These are phyloP conservation scores for Acrocera orbiculus DNA, from an alignment of 2,888 invertebrate genomes.

Conservation along the genomic window DNA sequence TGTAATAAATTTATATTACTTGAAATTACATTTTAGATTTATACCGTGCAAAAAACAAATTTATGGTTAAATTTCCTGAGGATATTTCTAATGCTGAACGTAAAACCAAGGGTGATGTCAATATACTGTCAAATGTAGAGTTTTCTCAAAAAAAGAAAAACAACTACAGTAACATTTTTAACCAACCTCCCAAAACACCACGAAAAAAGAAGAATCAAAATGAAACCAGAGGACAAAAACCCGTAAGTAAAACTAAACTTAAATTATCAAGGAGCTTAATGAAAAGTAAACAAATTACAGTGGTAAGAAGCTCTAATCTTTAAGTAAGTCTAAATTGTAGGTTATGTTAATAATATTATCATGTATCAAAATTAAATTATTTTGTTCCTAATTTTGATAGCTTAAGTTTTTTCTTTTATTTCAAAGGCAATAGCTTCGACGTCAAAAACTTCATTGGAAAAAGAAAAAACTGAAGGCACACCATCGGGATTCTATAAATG, in stretches of 20 bases:
- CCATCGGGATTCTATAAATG: conserved; percentile 37
- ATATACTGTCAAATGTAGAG: conserved; percentile 45
- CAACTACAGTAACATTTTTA: too few relatives aligned
- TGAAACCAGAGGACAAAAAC: conserved; percentile 9
- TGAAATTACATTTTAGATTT: conserved; percentile 33
- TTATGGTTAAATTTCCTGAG: conserved; percentile 62
- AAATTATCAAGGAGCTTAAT: not conserved
- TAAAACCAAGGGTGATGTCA: conserved; percentile 49
- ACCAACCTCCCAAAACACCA: too few relatives aligned
- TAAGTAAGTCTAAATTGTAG: too few relatives aligned
- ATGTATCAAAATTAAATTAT: too few relatives aligned
- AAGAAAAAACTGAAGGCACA: not conserved
- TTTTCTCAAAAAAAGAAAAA: conserved; percentile 32
- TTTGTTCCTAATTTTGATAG: conserved; percentile 2
- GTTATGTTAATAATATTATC: too few relatives aligned
- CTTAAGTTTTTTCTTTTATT: conserved; percentile 2
- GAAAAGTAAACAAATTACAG: too few relatives aligned
- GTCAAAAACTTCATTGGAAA: not conserved
- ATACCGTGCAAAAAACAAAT: conserved; percentile 39
- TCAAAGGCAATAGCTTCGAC: not conserved
- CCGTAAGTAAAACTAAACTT: conserved; percentile 10
- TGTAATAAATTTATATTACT: not conserved
- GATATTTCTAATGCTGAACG: conserved; percentile 60
- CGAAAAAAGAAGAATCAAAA: too few relatives aligned
- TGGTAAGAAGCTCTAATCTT: too few relatives aligned